phyloP scores from a whole-genome alignment of 2,113 vertebrate genomes.

The Melanocharis versteri region DNA sequence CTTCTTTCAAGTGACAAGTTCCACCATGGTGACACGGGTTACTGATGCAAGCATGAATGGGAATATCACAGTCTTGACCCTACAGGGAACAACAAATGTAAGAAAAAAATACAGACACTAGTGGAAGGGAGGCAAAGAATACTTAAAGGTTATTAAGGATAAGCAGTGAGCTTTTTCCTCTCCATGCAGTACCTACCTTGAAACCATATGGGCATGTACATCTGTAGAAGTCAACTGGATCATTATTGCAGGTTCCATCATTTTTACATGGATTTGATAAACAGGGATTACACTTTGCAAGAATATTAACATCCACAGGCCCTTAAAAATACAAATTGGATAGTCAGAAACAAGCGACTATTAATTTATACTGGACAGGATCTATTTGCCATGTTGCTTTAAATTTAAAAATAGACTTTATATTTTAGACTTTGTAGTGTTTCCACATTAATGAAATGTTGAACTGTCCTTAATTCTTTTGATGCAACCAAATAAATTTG shows the following conservation, averaged over 20 bases:
- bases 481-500: not conserved
- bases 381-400: not conserved
- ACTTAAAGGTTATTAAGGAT: not conserved
- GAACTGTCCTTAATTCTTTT: not conserved
- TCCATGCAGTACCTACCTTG: constrained; percentile 77
- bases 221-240: constrained; percentile 93
- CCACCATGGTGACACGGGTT: constrained; percentile 90
- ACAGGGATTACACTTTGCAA: constrained; percentile 96
- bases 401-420: not conserved
- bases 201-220: constrained; percentile 96
- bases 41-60: constrained; percentile 93
- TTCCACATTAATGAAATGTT: not conserved
- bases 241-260: constrained; percentile 92
- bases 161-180: not conserved
- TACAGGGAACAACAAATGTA: constrained; percentile 47
- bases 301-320: constrained; percentile 87
- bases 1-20: constrained; percentile 95
- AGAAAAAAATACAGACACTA: not conserved
- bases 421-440: not conserved
- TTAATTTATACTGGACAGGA: not conserved
- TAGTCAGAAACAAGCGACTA: not conserved
- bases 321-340: constrained; percentile 74
- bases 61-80: constrained; percentile 93
- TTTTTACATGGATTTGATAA: constrained; percentile 95
- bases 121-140: not conserved